Evolutionary conservation across 1,140 invertebrate genomes (phyloP).

Genomic region (Tetraneura akinire): DNA sequence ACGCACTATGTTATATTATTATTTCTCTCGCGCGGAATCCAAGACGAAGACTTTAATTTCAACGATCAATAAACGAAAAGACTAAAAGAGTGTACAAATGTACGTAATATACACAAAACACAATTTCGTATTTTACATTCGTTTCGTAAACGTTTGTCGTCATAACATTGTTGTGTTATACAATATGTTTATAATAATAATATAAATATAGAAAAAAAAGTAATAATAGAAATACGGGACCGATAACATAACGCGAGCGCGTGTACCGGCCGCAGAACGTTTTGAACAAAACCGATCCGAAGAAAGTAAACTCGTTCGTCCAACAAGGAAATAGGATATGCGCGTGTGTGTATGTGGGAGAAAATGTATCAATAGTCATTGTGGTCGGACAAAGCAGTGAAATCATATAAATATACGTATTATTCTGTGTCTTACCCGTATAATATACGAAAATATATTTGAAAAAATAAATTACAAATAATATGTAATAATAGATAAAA

Average conservation of each 20-base stretch:
- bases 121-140: too few species aligned
- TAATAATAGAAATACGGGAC: not conserved
- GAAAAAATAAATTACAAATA: not conserved
- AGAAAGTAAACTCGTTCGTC: slow-evolving; percentile 31
- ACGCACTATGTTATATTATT: too few species aligned
- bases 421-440: too few species aligned
- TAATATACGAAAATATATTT: too few species aligned
- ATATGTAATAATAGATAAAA: not conserved
- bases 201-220: not conserved
- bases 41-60: too few species aligned
- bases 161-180: too few species aligned
- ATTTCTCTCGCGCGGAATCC: too few species aligned
- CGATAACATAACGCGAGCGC: not conserved
- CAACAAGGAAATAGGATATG: slow-evolving; percentile 28
- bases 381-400: slow-evolving; percentile 48
- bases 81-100: too few species aligned
- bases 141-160: too few species aligned
- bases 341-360: slow-evolving; percentile 8
- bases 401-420: slow-evolving; percentile 22
- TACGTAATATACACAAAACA: too few species aligned
- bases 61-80: too few species aligned
- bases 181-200: too few species aligned
- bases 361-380: slow-evolving; percentile 38
- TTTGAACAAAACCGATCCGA: slow-evolving; percentile 27
- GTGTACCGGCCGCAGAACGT: not conserved